These are phyloP conservation scores for Phania funesta DNA, from an alignment of 2,888 invertebrate genomes.

Conservation along the genomic window DNA sequence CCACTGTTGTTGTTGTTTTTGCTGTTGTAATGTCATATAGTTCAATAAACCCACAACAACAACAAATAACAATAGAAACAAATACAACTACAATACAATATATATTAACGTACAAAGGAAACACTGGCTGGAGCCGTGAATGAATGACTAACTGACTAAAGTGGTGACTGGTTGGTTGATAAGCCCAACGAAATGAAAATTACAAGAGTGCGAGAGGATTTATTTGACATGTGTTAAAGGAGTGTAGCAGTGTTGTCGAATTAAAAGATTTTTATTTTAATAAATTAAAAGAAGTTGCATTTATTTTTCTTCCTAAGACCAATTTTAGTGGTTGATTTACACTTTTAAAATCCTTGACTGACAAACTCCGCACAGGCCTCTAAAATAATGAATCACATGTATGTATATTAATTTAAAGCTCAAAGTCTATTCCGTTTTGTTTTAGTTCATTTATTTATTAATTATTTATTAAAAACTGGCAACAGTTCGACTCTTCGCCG, in stretches of 20 bases:
- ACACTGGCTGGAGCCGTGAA: constrained; percentile 6
- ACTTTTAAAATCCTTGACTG: no score
- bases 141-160: constrained; percentile 26
- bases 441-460: no score
- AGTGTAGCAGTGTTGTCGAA: constrained; percentile 50
- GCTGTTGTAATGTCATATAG: constrained; percentile 21
- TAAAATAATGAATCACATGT: no score
- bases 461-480: no score
- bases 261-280: background rate
- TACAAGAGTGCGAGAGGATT: constrained; percentile 45
- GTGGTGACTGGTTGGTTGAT: constrained; percentile 31
- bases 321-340: no score
- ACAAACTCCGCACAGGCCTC: no score
- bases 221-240: constrained; percentile 56
- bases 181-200: constrained; percentile 5
- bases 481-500: no score
- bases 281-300: background rate
- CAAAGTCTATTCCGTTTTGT: no score
- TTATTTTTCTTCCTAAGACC: no score
- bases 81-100: background rate
- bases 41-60: constrained; percentile 63
- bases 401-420: no score
- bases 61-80: constrained; percentile 21
- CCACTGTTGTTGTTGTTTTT: background rate
- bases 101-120: constrained; percentile 41